phyloP scores from a whole-genome alignment of 2,797 vertebrate genomes.

The Dipus sagitta region DNA sequence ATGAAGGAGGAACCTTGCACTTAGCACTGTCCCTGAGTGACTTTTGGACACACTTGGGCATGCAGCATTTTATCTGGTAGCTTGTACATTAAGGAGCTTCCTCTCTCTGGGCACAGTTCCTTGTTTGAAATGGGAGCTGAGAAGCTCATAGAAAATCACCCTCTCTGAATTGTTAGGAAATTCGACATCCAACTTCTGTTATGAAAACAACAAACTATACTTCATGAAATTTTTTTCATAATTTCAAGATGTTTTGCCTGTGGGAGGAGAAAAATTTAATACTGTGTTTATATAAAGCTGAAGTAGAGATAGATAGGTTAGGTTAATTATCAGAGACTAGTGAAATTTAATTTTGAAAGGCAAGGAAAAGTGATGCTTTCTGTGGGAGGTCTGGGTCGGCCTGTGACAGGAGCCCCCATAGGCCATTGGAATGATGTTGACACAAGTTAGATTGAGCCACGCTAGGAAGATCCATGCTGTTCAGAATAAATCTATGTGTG shows the following conservation, averaged over 20 bases:
- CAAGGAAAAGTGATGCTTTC: background rate
- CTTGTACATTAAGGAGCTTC: background rate
- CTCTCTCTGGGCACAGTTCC: background rate
- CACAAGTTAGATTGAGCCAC: background rate
- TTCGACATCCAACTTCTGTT: background rate
- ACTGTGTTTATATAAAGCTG: constrained; percentile 1
- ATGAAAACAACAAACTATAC: background rate
- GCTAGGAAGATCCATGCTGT: background rate
- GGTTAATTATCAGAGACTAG: constrained; percentile 1
- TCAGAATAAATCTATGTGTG: background rate
- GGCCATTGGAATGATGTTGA: background rate
- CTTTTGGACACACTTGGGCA: background rate
- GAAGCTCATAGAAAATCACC: background rate
- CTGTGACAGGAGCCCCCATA: no score
- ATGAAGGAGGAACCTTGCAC: background rate
- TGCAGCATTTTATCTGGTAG: background rate
- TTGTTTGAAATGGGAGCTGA: background rate
- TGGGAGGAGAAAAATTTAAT: constrained; percentile 1
- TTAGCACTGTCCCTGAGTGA: background rate
- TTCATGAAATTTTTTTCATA: background rate
- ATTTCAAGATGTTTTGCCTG: background rate
- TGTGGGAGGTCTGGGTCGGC: background rate
- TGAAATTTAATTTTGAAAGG: constrained; percentile 53
- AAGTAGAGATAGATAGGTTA: constrained; percentile 6
- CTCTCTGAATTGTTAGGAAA: background rate